Conservation (phyloP, 2,113 vertebrate species). For the Psilopogon haemacephalus region DNA sequence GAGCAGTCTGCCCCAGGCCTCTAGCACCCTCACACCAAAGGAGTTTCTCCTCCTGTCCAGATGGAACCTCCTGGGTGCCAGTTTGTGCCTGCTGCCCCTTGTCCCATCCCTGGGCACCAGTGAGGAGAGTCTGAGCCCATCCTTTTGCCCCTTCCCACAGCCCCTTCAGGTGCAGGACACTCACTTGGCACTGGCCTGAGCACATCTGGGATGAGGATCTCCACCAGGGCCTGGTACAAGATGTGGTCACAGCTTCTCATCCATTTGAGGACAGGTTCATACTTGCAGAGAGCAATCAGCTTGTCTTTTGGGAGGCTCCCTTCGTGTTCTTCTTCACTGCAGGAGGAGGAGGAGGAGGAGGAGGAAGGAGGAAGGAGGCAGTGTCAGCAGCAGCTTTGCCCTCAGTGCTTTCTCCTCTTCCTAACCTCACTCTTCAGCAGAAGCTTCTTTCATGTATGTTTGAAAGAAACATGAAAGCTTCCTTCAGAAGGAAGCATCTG, state of each 20-base stretch:
- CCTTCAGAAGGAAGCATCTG: neutral
- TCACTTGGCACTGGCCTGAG: slow-evolving; percentile 95
- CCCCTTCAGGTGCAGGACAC: slow-evolving; percentile 1
- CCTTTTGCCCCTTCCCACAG: too few species aligned
- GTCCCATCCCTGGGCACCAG: too few species aligned
- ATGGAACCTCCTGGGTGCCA: too few species aligned
- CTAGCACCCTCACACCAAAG: too few species aligned
- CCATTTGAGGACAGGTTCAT: slow-evolving; percentile 89
- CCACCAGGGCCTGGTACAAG: slow-evolving; percentile 96
- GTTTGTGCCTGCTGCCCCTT: too few species aligned
- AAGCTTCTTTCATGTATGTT: neutral
- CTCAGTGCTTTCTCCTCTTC: neutral
- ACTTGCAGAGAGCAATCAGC: slow-evolving; percentile 90
- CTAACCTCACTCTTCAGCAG: neutral
- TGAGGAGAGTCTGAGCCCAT: too few species aligned
- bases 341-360: neutral
- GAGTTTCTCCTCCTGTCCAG: too few species aligned
- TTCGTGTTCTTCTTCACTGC: slow-evolving; percentile 83
- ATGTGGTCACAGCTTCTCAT: slow-evolving; percentile 97
- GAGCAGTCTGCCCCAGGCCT: too few species aligned
- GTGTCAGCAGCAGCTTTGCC: neutral
- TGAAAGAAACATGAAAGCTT: neutral
- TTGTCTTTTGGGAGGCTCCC: slow-evolving; percentile 85
- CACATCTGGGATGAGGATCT: slow-evolving; percentile 96
- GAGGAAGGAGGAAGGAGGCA: neutral